Conservation (phyloP, 2,888 invertebrate genomes). For the Lasioglossum vierecki region DNA sequence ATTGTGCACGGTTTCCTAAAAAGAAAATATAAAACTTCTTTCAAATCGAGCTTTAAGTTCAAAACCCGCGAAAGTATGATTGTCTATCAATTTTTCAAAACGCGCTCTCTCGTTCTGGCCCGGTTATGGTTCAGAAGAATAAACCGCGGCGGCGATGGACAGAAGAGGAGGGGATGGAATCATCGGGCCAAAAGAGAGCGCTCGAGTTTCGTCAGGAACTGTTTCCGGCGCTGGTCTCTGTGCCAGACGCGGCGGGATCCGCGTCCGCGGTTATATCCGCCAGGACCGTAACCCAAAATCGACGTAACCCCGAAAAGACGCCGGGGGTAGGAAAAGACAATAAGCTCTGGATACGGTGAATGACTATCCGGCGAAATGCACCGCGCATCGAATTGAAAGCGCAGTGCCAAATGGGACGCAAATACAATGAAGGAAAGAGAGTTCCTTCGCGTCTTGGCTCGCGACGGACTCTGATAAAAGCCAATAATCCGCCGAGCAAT, state of each 20-base stretch:
- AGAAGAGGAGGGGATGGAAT: neutral
- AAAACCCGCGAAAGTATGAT: neutral
- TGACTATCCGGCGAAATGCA: slow-evolving; percentile 73
- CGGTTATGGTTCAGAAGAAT: neutral
- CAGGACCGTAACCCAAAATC: slow-evolving; percentile 65
- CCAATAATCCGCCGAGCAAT: slow-evolving; percentile 78
- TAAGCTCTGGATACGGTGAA: slow-evolving; percentile 70
- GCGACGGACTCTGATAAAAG: slow-evolving; percentile 77
- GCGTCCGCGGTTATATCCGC: slow-evolving; percentile 35
- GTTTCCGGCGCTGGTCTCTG: slow-evolving; percentile 38
- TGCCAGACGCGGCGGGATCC: slow-evolving; percentile 44
- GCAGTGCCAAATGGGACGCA: slow-evolving; percentile 79
- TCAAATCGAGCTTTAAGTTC: neutral
- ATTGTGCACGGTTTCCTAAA: too few species aligned
- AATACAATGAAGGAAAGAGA: slow-evolving; percentile 73
- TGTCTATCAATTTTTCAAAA: neutral
- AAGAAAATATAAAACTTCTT: too few species aligned
- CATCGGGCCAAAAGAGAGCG: slow-evolving; percentile 10
- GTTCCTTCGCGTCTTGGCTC: slow-evolving; percentile 74
- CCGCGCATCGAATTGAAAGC: slow-evolving; percentile 75
- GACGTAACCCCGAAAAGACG: slow-evolving; percentile 48
- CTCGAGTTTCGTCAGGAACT: slow-evolving; percentile 31
- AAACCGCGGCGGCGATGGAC: slow-evolving; percentile 11
- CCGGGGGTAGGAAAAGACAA: slow-evolving; percentile 71
- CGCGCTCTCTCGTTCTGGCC: neutral